Conservation (phyloP, 2,797 vertebrate species). For the Spatula clypeata region DNA sequence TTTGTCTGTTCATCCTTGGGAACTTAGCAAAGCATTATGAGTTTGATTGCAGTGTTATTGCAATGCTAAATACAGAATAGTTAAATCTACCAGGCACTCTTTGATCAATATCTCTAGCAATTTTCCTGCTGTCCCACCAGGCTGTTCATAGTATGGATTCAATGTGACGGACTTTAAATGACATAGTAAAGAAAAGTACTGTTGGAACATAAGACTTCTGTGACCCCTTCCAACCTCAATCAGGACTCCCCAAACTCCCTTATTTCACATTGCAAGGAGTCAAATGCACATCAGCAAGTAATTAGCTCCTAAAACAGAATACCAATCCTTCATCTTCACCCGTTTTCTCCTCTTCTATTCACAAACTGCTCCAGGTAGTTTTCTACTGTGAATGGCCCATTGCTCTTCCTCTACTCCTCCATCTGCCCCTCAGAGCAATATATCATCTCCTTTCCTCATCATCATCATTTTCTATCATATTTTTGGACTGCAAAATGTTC, state of each 20-base stretch:
- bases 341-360: background rate
- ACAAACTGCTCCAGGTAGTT: background rate
- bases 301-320: background rate
- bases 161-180: background rate
- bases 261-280: background rate
- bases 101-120: background rate
- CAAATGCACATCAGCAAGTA: background rate
- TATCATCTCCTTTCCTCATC: background rate
- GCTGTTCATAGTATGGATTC: background rate
- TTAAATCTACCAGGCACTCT: background rate
- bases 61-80: background rate
- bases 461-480: background rate
- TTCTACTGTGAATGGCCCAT: background rate
- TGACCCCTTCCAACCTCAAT: constrained; percentile 15
- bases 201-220: background rate
- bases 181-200: constrained; percentile 2
- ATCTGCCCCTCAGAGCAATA: background rate
- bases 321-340: background rate
- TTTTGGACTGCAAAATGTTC: constrained; percentile 11
- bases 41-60: background rate
- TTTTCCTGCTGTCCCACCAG: background rate
- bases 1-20: background rate
- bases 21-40: background rate
- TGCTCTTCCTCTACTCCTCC: background rate
- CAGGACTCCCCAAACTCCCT: background rate